phyloP scores from a whole-genome alignment of 2,113 vertebrate species.

The Penelope pileata region DNA sequence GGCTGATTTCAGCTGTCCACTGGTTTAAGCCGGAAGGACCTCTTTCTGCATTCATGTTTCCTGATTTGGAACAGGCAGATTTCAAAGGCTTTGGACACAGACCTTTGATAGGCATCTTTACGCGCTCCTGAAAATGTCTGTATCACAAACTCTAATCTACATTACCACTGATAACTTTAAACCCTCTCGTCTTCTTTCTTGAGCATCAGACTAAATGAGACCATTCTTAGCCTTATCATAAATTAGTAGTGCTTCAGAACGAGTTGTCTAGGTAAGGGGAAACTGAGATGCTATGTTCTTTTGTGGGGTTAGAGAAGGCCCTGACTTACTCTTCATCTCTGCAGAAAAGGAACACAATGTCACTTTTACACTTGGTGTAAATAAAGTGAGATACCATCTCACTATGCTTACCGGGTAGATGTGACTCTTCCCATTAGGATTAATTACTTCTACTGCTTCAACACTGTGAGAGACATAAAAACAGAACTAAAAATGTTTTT shows the following conservation, averaged over 20 bases:
- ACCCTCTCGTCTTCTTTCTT: not conserved
- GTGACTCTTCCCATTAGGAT: constrained; percentile 85
- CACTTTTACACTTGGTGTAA: not conserved
- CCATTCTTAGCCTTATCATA: not conserved
- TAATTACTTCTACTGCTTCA: constrained; percentile 90
- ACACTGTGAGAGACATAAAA: constrained; percentile 75
- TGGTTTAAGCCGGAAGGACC: not conserved
- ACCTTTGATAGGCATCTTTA: not conserved
- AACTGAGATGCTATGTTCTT: not conserved
- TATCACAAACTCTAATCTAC: not conserved
- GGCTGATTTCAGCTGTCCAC: constrained; percentile 28
- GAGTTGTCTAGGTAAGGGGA: not conserved
- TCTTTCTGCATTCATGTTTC: not conserved
- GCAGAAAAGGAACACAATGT: not conserved
- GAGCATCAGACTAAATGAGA: not conserved
- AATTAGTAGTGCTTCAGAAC: not conserved
- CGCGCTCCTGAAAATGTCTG: not conserved
- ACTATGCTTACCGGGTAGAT: constrained; percentile 83
- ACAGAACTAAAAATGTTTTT: not conserved
- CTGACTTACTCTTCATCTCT: not conserved
- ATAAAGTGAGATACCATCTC: not conserved
- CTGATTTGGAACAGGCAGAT: not conserved
- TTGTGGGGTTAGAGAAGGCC: not conserved
- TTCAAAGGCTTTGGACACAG: constrained; percentile 30
- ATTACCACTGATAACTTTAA: not conserved